Evolutionary conservation across 2,113 vertebrate species (phyloP).

Genomic region (Hemibagrus wyckioides): DNA sequence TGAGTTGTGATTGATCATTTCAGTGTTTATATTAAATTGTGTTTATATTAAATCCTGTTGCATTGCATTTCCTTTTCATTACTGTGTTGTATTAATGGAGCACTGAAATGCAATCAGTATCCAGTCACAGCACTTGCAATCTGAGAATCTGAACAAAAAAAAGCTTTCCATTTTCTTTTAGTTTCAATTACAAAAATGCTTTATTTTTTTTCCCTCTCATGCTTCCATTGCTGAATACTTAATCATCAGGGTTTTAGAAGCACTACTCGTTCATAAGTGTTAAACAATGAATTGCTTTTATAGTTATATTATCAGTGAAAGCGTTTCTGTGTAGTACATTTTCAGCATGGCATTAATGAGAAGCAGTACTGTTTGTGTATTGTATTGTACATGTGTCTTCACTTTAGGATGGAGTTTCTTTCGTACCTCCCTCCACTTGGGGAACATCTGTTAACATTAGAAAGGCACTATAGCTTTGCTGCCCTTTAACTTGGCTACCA

Average conservation of each 20-base stretch:
- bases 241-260: not conserved
- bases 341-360: not conserved
- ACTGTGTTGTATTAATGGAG: not conserved
- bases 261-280: not conserved
- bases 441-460: not conserved
- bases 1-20: not conserved
- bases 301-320: too few species aligned
- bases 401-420: not conserved
- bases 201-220: not conserved
- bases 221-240: not conserved
- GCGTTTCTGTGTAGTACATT: not conserved
- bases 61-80: not conserved
- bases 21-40: too few species aligned
- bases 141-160: not conserved
- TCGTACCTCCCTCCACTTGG: not conserved
- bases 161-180: not conserved
- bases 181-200: not conserved
- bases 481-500: constrained; percentile 17
- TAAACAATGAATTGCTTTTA: too few species aligned
- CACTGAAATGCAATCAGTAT: not conserved
- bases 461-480: not conserved
- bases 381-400: not conserved
- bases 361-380: not conserved
- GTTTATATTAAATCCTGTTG: not conserved
- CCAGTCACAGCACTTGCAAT: not conserved